phyloP scores from a whole-genome alignment of 2,113 vertebrate genomes.

The Centropus bengalensis region DNA sequence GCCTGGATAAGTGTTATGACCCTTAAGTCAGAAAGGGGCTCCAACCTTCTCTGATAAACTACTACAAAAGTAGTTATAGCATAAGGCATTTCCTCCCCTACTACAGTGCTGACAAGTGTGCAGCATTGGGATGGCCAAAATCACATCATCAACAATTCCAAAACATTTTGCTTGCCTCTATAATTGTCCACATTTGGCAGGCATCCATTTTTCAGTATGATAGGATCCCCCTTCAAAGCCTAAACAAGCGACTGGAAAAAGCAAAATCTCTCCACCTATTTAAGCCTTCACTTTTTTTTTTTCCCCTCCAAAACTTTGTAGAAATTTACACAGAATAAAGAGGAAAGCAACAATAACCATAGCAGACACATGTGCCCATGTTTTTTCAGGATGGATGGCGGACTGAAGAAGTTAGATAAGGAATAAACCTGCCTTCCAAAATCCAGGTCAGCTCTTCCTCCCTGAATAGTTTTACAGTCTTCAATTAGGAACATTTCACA shows the following conservation, averaged over 20 bases:
- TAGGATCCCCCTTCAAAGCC: background rate
- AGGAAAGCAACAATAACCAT: background rate
- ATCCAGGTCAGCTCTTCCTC: background rate
- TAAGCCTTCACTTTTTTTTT: background rate
- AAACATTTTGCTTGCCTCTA: background rate
- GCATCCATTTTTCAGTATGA: background rate
- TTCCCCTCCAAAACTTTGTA: background rate
- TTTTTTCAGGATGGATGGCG: background rate
- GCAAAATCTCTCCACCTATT: background rate
- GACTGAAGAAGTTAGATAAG: background rate
- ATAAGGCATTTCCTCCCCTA: background rate
- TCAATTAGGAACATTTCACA: background rate
- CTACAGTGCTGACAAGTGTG: background rate
- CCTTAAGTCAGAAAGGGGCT: background rate
- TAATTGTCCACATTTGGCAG: background rate
- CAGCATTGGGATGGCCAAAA: background rate
- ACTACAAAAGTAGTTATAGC: background rate
- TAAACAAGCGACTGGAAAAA: background rate
- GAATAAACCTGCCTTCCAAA: background rate
- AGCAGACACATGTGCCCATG: accelerated
- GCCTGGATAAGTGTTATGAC: background rate
- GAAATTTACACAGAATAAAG: background rate
- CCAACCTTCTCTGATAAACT: background rate
- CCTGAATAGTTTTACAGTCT: background rate
- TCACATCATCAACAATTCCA: background rate